Conservation (phyloP, 2,113 vertebrate species). For the Actenoides hombroni region DNA sequence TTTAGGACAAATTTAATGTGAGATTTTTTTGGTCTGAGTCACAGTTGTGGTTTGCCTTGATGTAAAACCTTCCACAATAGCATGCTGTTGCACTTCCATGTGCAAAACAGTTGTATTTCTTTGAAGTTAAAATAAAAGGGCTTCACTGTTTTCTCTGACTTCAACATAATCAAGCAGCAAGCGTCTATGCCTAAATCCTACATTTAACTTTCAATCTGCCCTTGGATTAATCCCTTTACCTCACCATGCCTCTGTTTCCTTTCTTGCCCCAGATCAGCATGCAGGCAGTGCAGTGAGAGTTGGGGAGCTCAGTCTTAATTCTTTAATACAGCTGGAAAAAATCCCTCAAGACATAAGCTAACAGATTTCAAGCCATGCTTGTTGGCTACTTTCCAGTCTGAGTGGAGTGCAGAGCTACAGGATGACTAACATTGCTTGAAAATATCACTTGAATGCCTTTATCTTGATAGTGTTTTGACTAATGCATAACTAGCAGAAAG, state of each 20-base stretch:
- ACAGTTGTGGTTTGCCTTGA: constrained; percentile 42
- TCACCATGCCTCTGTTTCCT: constrained; percentile 55
- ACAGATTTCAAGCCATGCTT: constrained; percentile 53
- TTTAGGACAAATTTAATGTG: background rate
- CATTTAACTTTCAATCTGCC: constrained; percentile 42
- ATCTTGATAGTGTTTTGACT: constrained; percentile 20
- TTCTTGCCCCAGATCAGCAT: constrained; percentile 43
- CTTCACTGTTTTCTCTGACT: constrained; percentile 44
- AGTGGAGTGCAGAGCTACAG: constrained; percentile 18
- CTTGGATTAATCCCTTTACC: constrained; percentile 58
- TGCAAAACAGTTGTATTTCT: constrained; percentile 43
- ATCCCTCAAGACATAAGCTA: constrained; percentile 50
- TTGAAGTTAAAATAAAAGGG: constrained; percentile 54
- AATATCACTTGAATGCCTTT: constrained; percentile 38
- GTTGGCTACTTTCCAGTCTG: constrained; percentile 46
- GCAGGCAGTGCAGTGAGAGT: constrained; percentile 17
- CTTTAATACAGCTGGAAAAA: constrained; percentile 67
- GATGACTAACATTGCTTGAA: constrained; percentile 3
- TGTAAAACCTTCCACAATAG: background rate
- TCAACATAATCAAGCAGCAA: constrained; percentile 28
- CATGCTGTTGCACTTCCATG: constrained; percentile 28
- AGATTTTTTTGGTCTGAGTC: constrained; percentile 7
- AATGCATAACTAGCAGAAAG: constrained; percentile 32
- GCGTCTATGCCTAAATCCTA: background rate
- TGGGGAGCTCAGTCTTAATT: constrained; percentile 41